A percentile compares a stretch with the other conserved stretches of the same genome.
Conservation (phyloP, 2,888 invertebrate genomes). For the Chrysotoxum bicinctum region DNA sequence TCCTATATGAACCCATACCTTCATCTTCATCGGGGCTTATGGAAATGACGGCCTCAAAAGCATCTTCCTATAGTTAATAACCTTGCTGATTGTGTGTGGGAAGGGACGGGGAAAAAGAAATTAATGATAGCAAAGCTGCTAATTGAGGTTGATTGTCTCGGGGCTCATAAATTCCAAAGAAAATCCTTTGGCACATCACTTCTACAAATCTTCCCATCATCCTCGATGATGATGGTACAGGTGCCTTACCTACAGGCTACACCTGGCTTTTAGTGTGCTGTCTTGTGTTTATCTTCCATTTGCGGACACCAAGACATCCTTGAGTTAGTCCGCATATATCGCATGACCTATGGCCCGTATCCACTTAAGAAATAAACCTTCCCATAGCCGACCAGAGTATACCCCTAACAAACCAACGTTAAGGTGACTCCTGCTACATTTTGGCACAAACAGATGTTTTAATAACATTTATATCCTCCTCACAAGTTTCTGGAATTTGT, state of each 20-base stretch:
- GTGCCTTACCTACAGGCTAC: background rate
- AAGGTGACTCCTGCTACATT: background rate
- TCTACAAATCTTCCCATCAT: slow-evolving; percentile 52
- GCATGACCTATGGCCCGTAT: slow-evolving; percentile 66
- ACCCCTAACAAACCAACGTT: background rate
- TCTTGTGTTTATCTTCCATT: slow-evolving; percentile 42
- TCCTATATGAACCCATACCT: slow-evolving; percentile 17
- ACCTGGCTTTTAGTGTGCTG: slow-evolving; percentile 49
- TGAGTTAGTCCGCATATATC: slow-evolving; percentile 31
- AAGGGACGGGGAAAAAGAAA: background rate
- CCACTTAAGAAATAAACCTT: slow-evolving; percentile 48
- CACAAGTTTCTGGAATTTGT: slow-evolving; percentile 71
- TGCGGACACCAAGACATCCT: slow-evolving; percentile 61
- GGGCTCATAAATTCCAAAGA: slow-evolving; percentile 50
- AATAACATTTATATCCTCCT: slow-evolving; percentile 66
- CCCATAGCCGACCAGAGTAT: no score
- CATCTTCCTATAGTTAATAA: slow-evolving; percentile 36
- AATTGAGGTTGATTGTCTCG: slow-evolving; percentile 34
- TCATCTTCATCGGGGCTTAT: slow-evolving; percentile 40
- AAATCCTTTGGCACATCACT: slow-evolving; percentile 31
- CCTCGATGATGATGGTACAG: background rate
- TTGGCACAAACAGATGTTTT: slow-evolving; percentile 63
- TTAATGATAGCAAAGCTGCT: slow-evolving; percentile 30
- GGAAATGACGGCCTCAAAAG: slow-evolving; percentile 37
- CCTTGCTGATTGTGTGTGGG: background rate